Conservation (phyloP, 1,140 invertebrate genomes). For the Pararge aegeria region DNA sequence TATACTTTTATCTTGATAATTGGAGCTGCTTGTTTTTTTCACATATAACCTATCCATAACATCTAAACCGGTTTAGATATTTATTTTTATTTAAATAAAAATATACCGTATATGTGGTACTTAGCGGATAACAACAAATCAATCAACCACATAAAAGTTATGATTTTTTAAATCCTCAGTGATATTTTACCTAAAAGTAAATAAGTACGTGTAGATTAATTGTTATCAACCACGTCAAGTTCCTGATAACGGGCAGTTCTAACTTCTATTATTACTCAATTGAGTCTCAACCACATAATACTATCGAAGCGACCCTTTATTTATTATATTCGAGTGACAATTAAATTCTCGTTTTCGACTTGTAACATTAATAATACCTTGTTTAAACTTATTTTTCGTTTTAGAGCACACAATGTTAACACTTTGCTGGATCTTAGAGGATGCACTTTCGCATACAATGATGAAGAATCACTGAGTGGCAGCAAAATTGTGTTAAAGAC, state of each 20-base stretch:
- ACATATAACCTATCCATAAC: too few relatives aligned
- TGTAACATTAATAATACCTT: slow-evolving; percentile 5
- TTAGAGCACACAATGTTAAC: slow-evolving; percentile 80
- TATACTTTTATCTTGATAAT: too few relatives aligned
- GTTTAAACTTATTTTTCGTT: slow-evolving; percentile 33
- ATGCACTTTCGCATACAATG: slow-evolving; percentile 80
- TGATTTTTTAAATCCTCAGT: too few relatives aligned
- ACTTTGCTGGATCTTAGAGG: slow-evolving; percentile 81
- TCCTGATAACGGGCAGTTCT: slow-evolving; percentile 53
- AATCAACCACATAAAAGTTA: too few relatives aligned
- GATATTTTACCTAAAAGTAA: too few relatives aligned
- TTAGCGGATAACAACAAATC: too few relatives aligned
- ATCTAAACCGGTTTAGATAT: too few relatives aligned
- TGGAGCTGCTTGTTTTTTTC: too few relatives aligned
- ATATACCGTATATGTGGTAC: too few relatives aligned
- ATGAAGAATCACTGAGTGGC: slow-evolving; percentile 79
- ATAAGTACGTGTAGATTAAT: slow-evolving; percentile 63
- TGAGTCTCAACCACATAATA: slow-evolving; percentile 33
- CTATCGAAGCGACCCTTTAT: slow-evolving; percentile 1
- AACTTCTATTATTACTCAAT: slow-evolving; percentile 59
- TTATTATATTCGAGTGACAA: background rate
- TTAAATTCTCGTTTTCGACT: background rate
- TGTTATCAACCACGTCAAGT: slow-evolving; percentile 67
- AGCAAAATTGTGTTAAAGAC: slow-evolving; percentile 79
- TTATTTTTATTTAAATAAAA: too few relatives aligned